phyloP scores from a whole-genome alignment of 2,113 vertebrate species.

The Coturnix japonica region DNA sequence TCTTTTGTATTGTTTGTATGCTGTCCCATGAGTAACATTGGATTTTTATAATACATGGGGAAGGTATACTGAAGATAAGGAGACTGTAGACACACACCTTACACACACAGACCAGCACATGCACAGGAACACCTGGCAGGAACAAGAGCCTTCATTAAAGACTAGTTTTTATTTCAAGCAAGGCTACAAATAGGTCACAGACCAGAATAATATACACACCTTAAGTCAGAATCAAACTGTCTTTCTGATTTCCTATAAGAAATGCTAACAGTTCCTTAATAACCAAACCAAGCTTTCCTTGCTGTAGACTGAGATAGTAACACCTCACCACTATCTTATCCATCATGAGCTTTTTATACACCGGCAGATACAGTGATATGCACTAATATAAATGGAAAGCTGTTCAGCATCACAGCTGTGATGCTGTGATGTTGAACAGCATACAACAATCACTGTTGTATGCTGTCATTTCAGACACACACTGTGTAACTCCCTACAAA shows the following conservation, averaged over 20 bases:
- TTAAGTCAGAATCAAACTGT: background rate
- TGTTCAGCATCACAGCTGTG: background rate
- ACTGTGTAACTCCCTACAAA: background rate
- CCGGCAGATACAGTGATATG: background rate
- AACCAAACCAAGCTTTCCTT: background rate
- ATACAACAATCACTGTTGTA: too few species aligned
- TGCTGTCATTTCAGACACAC: background rate
- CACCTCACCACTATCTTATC: background rate
- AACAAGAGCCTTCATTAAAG: background rate
- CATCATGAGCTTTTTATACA: fast-evolving
- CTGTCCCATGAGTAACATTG: background rate
- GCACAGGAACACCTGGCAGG: background rate
- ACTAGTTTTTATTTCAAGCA: background rate
- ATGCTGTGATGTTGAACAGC: too few species aligned
- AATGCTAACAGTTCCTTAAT: background rate
- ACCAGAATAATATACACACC: background rate
- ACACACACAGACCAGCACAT: background rate
- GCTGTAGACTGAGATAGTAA: background rate
- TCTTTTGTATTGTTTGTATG: background rate
- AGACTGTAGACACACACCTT: background rate
- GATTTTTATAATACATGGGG: background rate
- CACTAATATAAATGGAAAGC: background rate
- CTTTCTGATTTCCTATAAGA: background rate
- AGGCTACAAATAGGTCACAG: background rate
- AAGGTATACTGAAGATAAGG: background rate